These are phyloP conservation scores for Helleia helle DNA, from an alignment of 2,888 invertebrate species.

Conservation along the genomic window DNA sequence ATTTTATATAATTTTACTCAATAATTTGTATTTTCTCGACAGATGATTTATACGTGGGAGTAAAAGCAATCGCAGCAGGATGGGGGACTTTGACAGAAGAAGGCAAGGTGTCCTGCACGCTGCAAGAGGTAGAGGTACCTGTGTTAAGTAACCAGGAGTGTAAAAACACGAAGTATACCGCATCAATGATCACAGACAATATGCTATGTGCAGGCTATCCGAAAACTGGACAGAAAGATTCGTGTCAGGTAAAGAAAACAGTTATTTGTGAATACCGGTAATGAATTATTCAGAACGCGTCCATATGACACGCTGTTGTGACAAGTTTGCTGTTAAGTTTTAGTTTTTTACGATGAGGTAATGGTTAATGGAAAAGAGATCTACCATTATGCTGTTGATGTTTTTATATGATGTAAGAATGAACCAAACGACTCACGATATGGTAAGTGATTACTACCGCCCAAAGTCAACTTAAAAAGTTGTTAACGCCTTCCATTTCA, in stretches of 20 bases:
- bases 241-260: conserved; percentile 79
- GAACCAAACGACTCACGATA: too few species aligned
- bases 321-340: background rate
- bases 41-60: conserved; percentile 82
- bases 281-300: conserved; percentile 6
- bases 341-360: too few species aligned
- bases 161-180: conserved; percentile 83
- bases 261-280: conserved; percentile 3
- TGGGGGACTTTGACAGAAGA: conserved; percentile 93
- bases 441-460: too few species aligned
- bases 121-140: conserved; percentile 88
- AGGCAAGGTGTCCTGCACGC: conserved; percentile 85
- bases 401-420: too few species aligned
- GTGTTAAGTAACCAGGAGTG: conserved; percentile 82
- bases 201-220: conserved; percentile 91
- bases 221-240: conserved; percentile 81
- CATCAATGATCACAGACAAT: conserved; percentile 89
- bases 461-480: too few species aligned
- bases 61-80: conserved; percentile 83
- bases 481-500: too few species aligned
- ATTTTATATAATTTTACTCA: too few species aligned
- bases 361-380: too few species aligned
- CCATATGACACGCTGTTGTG: background rate
- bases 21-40: too few species aligned
- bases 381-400: too few species aligned